These are phyloP conservation scores for Anas platyrhynchos DNA, from an alignment of 2,113 vertebrate genomes.

Conservation along the genomic window DNA sequence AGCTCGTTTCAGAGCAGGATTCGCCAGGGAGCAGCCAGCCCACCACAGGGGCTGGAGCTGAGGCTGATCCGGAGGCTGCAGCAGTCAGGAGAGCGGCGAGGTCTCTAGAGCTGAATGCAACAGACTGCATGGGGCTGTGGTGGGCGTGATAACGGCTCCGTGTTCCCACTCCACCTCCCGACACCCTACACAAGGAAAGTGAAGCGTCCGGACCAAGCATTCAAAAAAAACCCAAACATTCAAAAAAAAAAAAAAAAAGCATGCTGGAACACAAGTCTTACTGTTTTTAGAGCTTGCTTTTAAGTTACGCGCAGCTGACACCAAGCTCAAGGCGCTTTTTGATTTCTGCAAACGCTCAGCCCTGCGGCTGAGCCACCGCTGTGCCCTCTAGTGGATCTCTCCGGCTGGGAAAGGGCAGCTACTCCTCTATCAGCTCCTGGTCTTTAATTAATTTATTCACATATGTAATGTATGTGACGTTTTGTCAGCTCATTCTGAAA, in stretches of 20 bases:
- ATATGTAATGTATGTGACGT: not conserved
- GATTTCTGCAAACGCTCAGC: not conserved
- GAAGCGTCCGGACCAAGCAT: not conserved
- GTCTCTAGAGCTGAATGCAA: not conserved
- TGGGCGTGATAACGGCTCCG: not conserved
- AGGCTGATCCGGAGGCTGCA: rapidly evolving
- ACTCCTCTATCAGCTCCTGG: rapidly evolving
- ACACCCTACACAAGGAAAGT: rapidly evolving
- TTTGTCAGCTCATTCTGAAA: not conserved
- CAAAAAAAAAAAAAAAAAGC: not conserved
- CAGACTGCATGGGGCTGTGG: not conserved
- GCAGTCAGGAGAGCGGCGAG: too few relatives aligned
- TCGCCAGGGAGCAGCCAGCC: rapidly evolving
- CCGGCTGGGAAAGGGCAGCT: not conserved
- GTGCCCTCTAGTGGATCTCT: not conserved
- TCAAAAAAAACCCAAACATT: too few relatives aligned
- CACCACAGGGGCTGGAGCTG: not conserved
- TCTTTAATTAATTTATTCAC: not conserved
- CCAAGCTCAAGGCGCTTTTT: not conserved
- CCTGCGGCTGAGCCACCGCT: rapidly evolving
- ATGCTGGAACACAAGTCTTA: not conserved
- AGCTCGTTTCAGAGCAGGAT: not conserved
- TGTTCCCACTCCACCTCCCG: not conserved
- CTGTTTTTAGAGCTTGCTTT: not conserved
- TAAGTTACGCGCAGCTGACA: not conserved